These are phyloP conservation scores for Hemiscyllium ocellatum DNA, from an alignment of 2,113 vertebrate genomes.

Conservation along the genomic window DNA sequence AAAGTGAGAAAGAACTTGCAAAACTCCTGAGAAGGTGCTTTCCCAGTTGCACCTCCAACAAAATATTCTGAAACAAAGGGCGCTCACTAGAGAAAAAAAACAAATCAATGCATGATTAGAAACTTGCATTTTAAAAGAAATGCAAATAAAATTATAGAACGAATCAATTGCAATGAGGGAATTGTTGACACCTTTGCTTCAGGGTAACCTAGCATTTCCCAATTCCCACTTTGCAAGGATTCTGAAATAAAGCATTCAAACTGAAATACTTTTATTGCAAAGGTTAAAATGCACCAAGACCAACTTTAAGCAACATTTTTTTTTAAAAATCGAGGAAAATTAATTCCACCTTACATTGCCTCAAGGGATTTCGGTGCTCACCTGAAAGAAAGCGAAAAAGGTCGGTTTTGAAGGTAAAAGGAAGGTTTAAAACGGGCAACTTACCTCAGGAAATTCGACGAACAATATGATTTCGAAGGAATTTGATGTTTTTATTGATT, in stretches of 20 bases:
- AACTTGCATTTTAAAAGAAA: neutral
- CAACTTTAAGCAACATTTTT: neutral
- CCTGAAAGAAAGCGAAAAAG: neutral
- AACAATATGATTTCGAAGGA: neutral
- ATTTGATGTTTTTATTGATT: neutral
- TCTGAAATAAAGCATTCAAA: neutral
- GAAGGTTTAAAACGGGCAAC: neutral
- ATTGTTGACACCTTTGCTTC: too few species aligned
- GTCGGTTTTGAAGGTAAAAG: neutral
- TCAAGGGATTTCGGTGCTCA: neutral
- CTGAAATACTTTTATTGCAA: neutral
- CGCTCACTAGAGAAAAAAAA: too few species aligned
- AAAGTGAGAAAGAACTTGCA: too few species aligned
- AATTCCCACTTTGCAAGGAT: neutral
- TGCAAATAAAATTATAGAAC: neutral
- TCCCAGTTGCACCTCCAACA: neutral
- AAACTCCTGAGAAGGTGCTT: too few species aligned
- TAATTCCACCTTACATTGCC: neutral
- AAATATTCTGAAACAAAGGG: neutral
- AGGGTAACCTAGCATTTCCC: neutral
- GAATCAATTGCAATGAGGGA: neutral
- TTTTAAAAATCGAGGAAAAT: neutral
- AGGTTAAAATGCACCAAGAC: neutral
- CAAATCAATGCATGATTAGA: too few species aligned
- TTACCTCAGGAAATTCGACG: neutral